A percentile compares a stretch with the other conserved stretches of the same genome.
phyloP scores from a whole-genome alignment of 2,113 vertebrate species.

The Microcebus jonahi region DNA sequence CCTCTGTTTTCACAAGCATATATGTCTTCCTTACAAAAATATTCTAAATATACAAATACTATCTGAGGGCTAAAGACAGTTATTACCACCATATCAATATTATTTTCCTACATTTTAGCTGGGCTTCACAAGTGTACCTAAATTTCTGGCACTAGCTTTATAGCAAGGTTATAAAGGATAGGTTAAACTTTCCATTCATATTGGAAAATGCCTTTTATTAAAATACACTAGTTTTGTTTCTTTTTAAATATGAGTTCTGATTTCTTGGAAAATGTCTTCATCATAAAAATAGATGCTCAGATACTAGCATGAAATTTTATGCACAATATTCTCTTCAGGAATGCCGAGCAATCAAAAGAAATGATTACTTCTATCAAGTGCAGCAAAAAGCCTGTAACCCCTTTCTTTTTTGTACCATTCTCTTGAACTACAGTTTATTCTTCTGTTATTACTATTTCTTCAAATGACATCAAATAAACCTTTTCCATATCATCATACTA shows the following conservation, averaged over 20 bases:
- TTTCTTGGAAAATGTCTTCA: constrained; percentile 42
- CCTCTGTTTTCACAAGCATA: background rate
- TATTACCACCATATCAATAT: background rate
- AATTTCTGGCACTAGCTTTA: background rate
- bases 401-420: background rate
- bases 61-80: background rate
- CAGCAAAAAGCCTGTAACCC: background rate
- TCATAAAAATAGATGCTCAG: constrained; percentile 1
- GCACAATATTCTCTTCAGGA: constrained; percentile 13
- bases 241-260: constrained; percentile 23
- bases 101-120: background rate
- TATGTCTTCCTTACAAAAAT: background rate
- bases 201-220: constrained; percentile 9
- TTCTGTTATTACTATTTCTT: constrained; percentile 38
- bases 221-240: background rate
- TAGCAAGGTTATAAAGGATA: background rate
- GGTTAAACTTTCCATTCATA: background rate
- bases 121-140: background rate
- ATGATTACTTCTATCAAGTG: constrained; percentile 40
- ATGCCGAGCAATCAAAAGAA: constrained; percentile 49
- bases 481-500: background rate
- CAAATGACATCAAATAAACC: constrained; percentile 5
- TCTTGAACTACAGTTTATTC: background rate
- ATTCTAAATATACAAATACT: background rate
- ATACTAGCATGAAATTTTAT: background rate